Percentiles rank a stretch among this genome's conserved stretches.
These are phyloP conservation scores for Xenus cinereus DNA, from an alignment of 2,113 vertebrate species.

Conservation along the genomic window DNA sequence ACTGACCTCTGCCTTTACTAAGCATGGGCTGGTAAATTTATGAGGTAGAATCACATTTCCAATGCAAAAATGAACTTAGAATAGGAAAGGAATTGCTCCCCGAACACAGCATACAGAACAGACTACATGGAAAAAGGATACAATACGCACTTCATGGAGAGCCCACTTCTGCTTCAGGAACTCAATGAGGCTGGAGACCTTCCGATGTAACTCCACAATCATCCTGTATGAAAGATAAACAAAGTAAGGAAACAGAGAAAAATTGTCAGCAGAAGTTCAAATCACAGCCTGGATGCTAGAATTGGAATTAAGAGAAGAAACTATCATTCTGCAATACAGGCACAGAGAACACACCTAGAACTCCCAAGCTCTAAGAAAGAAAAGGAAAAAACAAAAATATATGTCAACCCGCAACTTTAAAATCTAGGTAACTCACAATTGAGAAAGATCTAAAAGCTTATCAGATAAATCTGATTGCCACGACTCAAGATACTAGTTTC, in stretches of 20 bases:
- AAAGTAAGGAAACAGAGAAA: not conserved
- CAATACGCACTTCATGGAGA: slow-evolving; percentile 90
- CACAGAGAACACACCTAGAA: not conserved
- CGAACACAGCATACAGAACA: not conserved
- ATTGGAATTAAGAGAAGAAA: not conserved
- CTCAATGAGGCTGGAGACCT: slow-evolving; percentile 96
- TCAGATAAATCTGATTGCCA: not conserved
- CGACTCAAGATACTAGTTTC: not conserved
- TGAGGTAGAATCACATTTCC: not conserved
- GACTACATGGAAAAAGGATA: slow-evolving; percentile 82
- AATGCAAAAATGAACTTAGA: not conserved
- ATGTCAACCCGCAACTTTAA: not conserved
- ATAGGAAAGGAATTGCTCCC: not conserved
- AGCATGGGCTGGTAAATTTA: not conserved
- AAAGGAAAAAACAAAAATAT: not conserved
- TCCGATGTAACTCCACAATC: slow-evolving; percentile 96
- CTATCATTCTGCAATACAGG: not conserved
- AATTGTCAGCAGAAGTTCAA: not conserved
- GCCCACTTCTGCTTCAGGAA: slow-evolving; percentile 98
- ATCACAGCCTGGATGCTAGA: not conserved
- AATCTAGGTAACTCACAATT: not conserved
- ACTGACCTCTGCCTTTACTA: not conserved
- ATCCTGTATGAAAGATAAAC: slow-evolving; percentile 76
- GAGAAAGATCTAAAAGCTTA: not conserved
- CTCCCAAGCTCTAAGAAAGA: not conserved